Conservation (phyloP, 2,113 vertebrate genomes). For the Neodon shergylaensis region DNA sequence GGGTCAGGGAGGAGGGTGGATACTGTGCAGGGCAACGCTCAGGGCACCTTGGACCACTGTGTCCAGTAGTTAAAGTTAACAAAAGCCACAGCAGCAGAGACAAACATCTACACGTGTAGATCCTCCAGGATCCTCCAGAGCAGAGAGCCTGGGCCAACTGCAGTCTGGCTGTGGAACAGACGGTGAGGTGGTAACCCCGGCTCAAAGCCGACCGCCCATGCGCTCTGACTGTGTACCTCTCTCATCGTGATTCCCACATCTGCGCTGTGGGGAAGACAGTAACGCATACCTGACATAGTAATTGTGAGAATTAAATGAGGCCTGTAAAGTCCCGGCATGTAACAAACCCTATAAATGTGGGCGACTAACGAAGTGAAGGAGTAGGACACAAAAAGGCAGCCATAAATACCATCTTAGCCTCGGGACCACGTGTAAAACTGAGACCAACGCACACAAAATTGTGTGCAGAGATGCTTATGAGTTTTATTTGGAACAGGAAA, state of each 20-base stretch:
- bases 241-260: slow-evolving; percentile 5
- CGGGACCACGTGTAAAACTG: background rate
- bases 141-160: background rate
- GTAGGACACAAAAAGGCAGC: background rate
- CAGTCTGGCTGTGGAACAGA: background rate
- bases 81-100: background rate
- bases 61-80: background rate
- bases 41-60: too few relatives aligned
- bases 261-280: background rate
- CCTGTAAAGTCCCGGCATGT: slow-evolving; percentile 51
- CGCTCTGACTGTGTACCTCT: background rate
- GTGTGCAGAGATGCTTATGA: background rate
- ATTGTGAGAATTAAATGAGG: slow-evolving; percentile 55
- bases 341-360: slow-evolving; percentile 42
- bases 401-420: slow-evolving; percentile 26
- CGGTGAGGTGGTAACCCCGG: background rate
- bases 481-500: background rate
- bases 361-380: slow-evolving; percentile 43
- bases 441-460: background rate
- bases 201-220: background rate
- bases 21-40: background rate
- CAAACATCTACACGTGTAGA: background rate
- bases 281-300: background rate
- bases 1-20: background rate
- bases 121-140: background rate